Base-by-base conservation (phyloP, 92 coral and sea anemone genomes). In the Parazoanthus atlanticus region DNA sequence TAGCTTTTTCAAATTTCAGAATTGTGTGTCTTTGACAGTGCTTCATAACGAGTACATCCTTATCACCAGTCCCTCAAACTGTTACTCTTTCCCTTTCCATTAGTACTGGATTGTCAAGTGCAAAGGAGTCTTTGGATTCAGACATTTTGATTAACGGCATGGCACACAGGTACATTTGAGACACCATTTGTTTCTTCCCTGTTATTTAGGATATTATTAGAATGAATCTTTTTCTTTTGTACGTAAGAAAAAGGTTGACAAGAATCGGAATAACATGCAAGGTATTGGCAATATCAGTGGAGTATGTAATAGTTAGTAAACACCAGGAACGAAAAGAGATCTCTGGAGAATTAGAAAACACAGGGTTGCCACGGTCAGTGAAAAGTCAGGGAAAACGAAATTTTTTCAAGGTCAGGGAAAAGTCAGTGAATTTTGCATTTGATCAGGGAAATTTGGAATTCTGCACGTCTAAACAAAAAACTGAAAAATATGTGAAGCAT, bases 81-180 rank as follows among this genome's bases (percentile, higher is more conserved):
- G 11, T 46, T 49, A 10, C 66, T 40, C 34, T 74, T 8, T 61
- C 40, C 11, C 38, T 56, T 36, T 74, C 16, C 76, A 33, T 2
- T 40, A 94, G 94, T 86, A 90, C 86, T 61, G 89, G 78, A 11
- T 46, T 91, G 36, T 94, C 94, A 56, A 67, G 90, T 67, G 76
- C 80, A 16, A 93, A 94, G 74, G 92, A 90, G 52, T 84, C 93
- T 12, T 85, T 84, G 64, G 88, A 85, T 32, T 86, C 95, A 25
- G 98, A 94, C 79, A 83, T 94, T 28, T 79, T 94, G n/a, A 89
- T 94, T 36, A 72, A 79, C 74, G 98, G 98, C 84, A 88, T 90
- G 93, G 82, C 79, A 61, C 82, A 94, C 89, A 94, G 98, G 98
- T 94, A 79, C 36, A 79, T 23, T 31, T 49, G 49, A 38, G 15